Base-by-base conservation (phyloP, 1,140 invertebrate species). In the Babylonia areolata region DNA sequence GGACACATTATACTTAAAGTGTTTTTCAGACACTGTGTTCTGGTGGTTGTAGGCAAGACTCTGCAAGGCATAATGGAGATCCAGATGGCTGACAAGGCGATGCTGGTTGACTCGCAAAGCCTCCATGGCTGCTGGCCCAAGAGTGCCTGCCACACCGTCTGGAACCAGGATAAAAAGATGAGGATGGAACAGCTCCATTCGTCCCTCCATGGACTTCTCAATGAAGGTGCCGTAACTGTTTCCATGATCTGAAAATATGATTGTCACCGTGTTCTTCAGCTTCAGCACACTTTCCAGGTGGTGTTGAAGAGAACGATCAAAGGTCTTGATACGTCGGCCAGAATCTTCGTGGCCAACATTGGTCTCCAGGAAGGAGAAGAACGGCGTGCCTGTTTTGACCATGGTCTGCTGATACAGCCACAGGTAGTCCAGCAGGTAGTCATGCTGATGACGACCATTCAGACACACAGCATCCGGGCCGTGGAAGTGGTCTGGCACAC, bases 231-330 rank as follows among this genome's bases (percentile, higher is more conserved):
- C 93, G 88, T 94, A 94, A 1, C 91, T 79, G 87, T 93, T 94
- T 3, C 93, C 93, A 89, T 94, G 93, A 84, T 94, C 93, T 11
- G 93, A 92, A 79, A 94, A 90, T 9, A 94, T 37, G 15, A 94
- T 85, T 9, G 93, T 93, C 37, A 94, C 71, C 11, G 92, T 93
- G 77, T 93, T 89, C 46, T 88, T n/a, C 71, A 89, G 83, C n/a
- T 71, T 37, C 0, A 84, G 28, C 15, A 86, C 81, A 58, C 77
- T 84, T n/a, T 85, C 40, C 46, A 92, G 46, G 86, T 92, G 91
- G 1, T 87, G 33, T 73, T 87, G 81, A 28, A 94, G 87, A 78
- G 86, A 84, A n/a, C 84, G 51, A 88, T 94, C 93, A 31, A 94
- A 58, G 28, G 92, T 90, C 86, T 94, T 90, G 5, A 94, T 87